Base-by-base conservation (phyloP, 2,888 invertebrate genomes). In the Leucoma salicis region DNA sequence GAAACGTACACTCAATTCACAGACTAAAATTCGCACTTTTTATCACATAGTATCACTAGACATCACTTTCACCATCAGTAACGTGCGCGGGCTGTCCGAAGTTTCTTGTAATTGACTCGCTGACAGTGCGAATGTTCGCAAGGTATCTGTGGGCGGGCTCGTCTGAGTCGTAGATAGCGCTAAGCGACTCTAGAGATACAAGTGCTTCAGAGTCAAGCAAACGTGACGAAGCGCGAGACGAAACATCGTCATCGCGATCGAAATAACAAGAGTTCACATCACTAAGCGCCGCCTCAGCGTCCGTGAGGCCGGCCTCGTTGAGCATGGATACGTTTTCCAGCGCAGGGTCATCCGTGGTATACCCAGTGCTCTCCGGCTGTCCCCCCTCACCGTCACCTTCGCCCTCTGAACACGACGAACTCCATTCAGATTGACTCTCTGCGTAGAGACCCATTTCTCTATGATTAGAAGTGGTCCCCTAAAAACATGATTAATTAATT, bases 271-370 rank as follows among this genome's bases (percentile, higher is more conserved):
- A 95, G 84, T 96, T 96, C 35, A 96, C 95, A 82, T 96, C 96
- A 65, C 96, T 96, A 46, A 96, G 90, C 15, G 96, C 96, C 44
- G 95, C 96, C 90, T 96, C 96, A 7, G 95, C 96, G 84, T 96
- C 96, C 1, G 96, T 96, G 31, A 96, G 91, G 6, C 96, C 96
- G 13, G 95, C 94, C 81, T 96, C 96, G 82, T 96, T 95, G 12
- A 96, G 81, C 91, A 96, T 93, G 28, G 96, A 96, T 35, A 95
- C 93, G 80, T 96, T 96, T 80, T 96, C 96, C 8, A 96, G 87
- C 11, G 95, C 95, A 0, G 95, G 95, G 80, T 96, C 96, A 80
- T 96, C 96, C 0, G 95, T 96, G n/a, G 95, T 95, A 74, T 96
- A 96, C 15, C 95, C 95, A 1, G 95, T 95, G 52, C 95, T 95